These are phyloP conservation scores for Lycodopsis pacificus DNA, from an alignment of 2,797 vertebrate species.

Conservation along the genomic window DNA sequence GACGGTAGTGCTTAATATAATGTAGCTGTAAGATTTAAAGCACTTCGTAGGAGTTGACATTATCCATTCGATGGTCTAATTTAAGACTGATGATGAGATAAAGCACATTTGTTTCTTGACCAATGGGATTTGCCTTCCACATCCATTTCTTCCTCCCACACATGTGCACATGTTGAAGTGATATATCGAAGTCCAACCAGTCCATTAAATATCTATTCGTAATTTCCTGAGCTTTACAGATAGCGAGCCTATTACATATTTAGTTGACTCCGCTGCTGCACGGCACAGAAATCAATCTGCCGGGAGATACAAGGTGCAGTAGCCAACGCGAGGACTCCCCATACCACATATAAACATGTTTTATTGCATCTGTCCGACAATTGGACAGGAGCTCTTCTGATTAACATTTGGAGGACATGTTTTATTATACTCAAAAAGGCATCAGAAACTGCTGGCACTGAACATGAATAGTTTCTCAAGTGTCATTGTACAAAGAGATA, in stretches of 20 bases:
- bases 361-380: slow-evolving; percentile 48
- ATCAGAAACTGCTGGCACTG: slow-evolving; percentile 25
- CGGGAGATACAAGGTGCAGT: slow-evolving; percentile 29
- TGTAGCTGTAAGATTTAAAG: slow-evolving; percentile 29
- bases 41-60: slow-evolving; percentile 35
- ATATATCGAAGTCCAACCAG: slow-evolving; percentile 66
- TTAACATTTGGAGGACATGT: slow-evolving; percentile 40
- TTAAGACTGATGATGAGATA: slow-evolving; percentile 56
- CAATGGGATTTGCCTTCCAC: slow-evolving; percentile 44
- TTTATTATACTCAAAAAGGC: slow-evolving; percentile 43
- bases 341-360: slow-evolving; percentile 46
- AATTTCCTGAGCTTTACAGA: slow-evolving; percentile 72
- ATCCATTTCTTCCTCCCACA: slow-evolving; percentile 56
- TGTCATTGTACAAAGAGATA: slow-evolving; percentile 51
- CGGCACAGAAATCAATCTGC: slow-evolving; percentile 60
- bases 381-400: slow-evolving; percentile 57
- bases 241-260: slow-evolving; percentile 69
- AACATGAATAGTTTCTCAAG: slow-evolving; percentile 48
- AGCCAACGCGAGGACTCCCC: slow-evolving; percentile 29
- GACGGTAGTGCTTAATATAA: slow-evolving; percentile 30
- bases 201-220: slow-evolving; percentile 77
- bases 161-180: slow-evolving; percentile 50
- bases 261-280: slow-evolving; percentile 51
- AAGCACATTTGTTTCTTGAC: slow-evolving; percentile 51
- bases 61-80: slow-evolving; percentile 38